phyloP scores from a whole-genome alignment of 2,888 invertebrate species.

The Epicampocera succincta region DNA sequence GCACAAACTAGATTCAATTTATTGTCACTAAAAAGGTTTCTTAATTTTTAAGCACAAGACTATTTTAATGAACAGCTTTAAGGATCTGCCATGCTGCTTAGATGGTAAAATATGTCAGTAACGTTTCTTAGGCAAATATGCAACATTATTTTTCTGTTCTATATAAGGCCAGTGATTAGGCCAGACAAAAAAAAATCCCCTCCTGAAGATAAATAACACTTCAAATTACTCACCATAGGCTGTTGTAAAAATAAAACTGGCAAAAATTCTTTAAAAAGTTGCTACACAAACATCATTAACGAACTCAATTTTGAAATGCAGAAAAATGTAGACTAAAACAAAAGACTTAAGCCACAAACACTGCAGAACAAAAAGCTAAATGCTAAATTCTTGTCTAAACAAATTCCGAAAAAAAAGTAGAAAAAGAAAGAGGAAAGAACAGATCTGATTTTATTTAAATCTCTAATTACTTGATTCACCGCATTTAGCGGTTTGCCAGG shows the following conservation, averaged over 20 bases:
- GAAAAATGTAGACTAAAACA: conserved; percentile 30
- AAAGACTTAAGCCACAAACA: conserved; percentile 53
- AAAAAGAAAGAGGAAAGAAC: too few species aligned
- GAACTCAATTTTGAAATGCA: not conserved
- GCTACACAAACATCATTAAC: conserved; percentile 33
- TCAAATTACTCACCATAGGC: not conserved
- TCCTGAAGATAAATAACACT: not conserved
- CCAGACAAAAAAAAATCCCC: not conserved
- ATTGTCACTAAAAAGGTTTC: not conserved
- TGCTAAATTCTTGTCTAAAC: conserved; percentile 2
- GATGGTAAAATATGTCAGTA: conserved; percentile 12
- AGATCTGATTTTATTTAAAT: conserved; percentile 58
- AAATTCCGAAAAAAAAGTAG: not conserved
- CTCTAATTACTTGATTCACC: conserved; percentile 47
- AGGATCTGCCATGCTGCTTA: not conserved
- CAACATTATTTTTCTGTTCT: not conserved
- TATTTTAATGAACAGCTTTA: conserved; percentile 35
- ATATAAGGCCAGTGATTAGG: conserved; percentile 37
- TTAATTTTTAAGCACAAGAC: not conserved
- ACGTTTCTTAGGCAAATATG: not conserved
- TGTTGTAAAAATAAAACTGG: not conserved
- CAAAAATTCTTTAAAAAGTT: conserved; percentile 15
- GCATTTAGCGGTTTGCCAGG: not conserved
- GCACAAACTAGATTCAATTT: too few species aligned
- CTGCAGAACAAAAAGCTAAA: not conserved